phyloP scores from a whole-genome alignment of 2,797 vertebrate genomes.

The Chromis chromis region DNA sequence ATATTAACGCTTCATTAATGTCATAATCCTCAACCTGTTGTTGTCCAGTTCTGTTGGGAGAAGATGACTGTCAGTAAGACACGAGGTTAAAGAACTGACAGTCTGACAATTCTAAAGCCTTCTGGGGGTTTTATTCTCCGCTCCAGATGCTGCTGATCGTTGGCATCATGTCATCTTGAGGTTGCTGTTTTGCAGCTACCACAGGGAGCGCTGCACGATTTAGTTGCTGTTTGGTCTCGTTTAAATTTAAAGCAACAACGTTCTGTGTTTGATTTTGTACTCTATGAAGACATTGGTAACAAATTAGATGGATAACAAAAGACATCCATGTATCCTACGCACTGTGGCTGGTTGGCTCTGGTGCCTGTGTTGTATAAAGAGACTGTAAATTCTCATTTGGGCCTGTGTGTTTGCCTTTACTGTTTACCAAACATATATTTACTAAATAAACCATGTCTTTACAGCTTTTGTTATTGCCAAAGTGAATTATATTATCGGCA shows the following conservation, averaged over 20 bases:
- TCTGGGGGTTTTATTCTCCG: conserved; percentile 20
- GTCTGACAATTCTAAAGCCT: neutral
- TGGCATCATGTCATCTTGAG: neutral
- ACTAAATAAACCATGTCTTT: neutral
- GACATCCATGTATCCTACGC: neutral
- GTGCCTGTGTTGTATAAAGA: neutral
- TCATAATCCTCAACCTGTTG: conserved; percentile 60
- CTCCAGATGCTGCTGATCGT: conserved; percentile 38
- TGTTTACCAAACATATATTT: neutral
- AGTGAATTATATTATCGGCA: neutral
- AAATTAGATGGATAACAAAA: neutral
- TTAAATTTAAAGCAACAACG: conserved; percentile 16
- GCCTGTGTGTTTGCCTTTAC: neutral
- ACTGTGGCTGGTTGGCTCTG: conserved; percentile 3
- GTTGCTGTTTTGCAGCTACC: conserved; percentile 8
- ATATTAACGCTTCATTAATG: conserved; percentile 60
- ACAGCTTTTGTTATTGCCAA: neutral
- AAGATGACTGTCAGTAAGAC: conserved; percentile 25
- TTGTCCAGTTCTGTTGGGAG: conserved; percentile 15
- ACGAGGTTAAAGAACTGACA: neutral
- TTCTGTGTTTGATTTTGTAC: conserved; percentile 2
- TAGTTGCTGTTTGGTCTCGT: conserved; percentile 8
- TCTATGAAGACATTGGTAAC: neutral
- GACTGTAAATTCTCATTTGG: too few species aligned
- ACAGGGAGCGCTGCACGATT: neutral